Percentiles rank a stretch among this genome's conserved stretches.
phyloP scores from a whole-genome alignment of 2,888 invertebrate genomes.

The Yponomeuta cagnagella region DNA sequence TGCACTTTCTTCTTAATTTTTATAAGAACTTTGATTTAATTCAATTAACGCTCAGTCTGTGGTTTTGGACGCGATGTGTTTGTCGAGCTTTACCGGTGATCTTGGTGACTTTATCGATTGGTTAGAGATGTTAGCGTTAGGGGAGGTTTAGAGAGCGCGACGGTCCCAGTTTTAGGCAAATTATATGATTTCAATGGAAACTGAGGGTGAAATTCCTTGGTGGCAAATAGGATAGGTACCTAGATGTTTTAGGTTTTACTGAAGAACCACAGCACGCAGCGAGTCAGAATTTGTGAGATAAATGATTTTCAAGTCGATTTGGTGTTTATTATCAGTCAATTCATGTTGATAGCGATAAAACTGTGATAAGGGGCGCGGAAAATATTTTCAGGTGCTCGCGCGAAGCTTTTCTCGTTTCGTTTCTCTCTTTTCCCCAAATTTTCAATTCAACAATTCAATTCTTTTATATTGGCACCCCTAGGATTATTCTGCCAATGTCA shows the following conservation, averaged over 20 bases:
- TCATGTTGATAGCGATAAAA: background rate
- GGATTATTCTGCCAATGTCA: no score
- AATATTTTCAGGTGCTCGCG: background rate
- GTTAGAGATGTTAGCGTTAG: background rate
- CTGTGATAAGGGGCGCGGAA: background rate
- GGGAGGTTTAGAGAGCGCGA: background rate
- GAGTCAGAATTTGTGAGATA: background rate
- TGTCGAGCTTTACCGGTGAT: background rate
- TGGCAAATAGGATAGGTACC: background rate
- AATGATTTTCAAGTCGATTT: background rate
- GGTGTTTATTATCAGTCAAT: slow-evolving; percentile 11
- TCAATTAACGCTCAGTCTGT: background rate
- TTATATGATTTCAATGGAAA: background rate
- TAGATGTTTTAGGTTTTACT: background rate
- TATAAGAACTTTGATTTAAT: background rate
- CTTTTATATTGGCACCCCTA: no score
- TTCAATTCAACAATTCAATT: no score
- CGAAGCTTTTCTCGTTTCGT: slow-evolving; percentile 22
- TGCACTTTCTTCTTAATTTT: background rate
- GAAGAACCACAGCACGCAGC: background rate
- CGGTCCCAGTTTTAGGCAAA: background rate
- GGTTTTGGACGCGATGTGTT: background rate
- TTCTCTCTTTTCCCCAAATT: slow-evolving; percentile 17
- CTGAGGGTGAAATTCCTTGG: background rate
- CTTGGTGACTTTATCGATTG: slow-evolving; percentile 10